These are phyloP conservation scores for Dysidea cf. avara DNA, from an alignment of 37 sponge, comb jelly and placozoan species.

Conservation along the genomic window DNA sequence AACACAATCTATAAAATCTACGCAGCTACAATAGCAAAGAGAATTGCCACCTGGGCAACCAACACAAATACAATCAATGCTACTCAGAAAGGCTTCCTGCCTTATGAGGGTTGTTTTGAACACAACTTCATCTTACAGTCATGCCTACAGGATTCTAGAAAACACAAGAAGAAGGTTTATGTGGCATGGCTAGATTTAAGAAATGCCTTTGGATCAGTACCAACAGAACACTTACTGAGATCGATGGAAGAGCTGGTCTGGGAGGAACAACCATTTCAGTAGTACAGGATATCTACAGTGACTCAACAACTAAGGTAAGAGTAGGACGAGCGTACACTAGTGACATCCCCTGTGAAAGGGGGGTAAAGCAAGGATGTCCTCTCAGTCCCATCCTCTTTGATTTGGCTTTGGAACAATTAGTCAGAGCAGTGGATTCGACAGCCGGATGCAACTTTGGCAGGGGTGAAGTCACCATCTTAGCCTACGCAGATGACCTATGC, in stretches of 20 bases:
- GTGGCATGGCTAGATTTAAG: neutral
- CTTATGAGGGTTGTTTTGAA: constrained; percentile 6
- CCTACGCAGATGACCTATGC: constrained; percentile 39
- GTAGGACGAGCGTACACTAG: neutral
- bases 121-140: constrained; percentile 6
- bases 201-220: constrained; percentile 7
- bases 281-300: constrained; percentile 3
- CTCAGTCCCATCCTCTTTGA: constrained; percentile 15
- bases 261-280: neutral
- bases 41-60: constrained; percentile 38
- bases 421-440: constrained; percentile 1
- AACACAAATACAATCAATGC: neutral
- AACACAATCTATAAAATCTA: constrained; percentile 49
- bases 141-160: neutral
- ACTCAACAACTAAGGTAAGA: neutral
- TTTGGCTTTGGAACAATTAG: neutral
- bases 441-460: neutral
- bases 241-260: neutral
- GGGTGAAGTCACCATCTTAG: neutral
- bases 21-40: constrained; percentile 31
- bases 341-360: neutral
- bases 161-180: neutral
- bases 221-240: neutral
- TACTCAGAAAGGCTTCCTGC: constrained; percentile 10
- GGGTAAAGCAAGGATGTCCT: constrained; percentile 13